These are phyloP conservation scores for Eupithecia pulchellata DNA, from an alignment of 2,888 invertebrate species.

Conservation along the genomic window DNA sequence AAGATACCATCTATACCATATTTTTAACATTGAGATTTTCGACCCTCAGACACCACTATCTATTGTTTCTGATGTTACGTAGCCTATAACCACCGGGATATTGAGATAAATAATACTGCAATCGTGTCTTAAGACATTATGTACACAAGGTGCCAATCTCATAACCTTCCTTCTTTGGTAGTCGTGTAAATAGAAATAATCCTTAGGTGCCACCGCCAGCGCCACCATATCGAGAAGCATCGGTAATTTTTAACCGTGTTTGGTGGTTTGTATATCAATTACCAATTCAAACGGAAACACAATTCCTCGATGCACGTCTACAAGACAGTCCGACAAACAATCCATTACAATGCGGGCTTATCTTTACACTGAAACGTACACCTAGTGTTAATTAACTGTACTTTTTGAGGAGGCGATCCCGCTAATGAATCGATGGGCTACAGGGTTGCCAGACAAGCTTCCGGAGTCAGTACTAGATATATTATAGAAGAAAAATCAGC, in stretches of 20 bases:
- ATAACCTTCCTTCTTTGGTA: no score
- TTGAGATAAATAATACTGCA: no score
- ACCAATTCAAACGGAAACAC: slow-evolving; percentile 14
- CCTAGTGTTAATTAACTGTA: slow-evolving; percentile 38
- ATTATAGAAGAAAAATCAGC: neutral
- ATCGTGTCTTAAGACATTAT: no score
- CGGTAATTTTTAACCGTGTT: neutral
- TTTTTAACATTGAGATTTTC: no score
- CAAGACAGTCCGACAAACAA: slow-evolving; percentile 22
- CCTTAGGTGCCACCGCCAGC: neutral
- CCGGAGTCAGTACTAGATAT: neutral
- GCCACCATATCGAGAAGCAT: neutral
- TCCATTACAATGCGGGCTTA: slow-evolving; percentile 30
- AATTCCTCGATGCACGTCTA: slow-evolving; percentile 16
- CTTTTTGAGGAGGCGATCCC: slow-evolving; percentile 31
- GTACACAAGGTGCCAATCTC: no score
- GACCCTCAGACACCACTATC: no score
- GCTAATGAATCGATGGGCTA: slow-evolving; percentile 40
- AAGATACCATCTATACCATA: no score
- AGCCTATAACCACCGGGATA: no score
- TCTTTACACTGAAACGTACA: slow-evolving; percentile 36
- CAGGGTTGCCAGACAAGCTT: slow-evolving; percentile 23
- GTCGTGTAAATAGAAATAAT: no score
- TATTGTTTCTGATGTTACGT: no score
- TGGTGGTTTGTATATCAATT: slow-evolving; percentile 3